These are phyloP conservation scores for Ivindomyrus marchei DNA, from an alignment of 2,113 vertebrate genomes.

Conservation along the genomic window DNA sequence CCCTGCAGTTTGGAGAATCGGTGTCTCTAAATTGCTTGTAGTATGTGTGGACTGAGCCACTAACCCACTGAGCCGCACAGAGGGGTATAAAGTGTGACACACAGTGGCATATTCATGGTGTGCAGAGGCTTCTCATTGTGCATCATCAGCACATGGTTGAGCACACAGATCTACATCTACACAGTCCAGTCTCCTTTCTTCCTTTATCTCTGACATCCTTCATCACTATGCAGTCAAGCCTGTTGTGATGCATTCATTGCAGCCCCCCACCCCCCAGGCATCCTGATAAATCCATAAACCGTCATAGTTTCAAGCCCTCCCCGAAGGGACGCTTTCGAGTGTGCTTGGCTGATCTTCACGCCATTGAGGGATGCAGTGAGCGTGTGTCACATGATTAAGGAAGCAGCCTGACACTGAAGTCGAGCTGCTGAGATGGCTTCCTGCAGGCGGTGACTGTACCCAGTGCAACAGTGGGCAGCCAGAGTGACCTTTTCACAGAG, in stretches of 20 bases:
- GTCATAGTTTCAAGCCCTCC: not conserved
- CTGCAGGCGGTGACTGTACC: not conserved
- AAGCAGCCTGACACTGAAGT: not conserved
- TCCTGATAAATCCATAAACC: not conserved
- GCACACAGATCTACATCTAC: not conserved
- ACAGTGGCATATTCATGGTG: not conserved
- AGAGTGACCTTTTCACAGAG: not conserved
- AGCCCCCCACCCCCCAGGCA: not conserved
- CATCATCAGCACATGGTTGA: not conserved
- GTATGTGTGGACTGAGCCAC: not conserved
- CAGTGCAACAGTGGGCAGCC: not conserved
- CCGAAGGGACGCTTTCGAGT: not conserved
- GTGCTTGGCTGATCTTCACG: not conserved
- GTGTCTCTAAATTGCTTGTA: not conserved
- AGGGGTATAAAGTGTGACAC: not conserved
- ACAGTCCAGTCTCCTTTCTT: not conserved
- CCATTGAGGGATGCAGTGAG: not conserved
- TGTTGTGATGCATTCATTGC: not conserved
- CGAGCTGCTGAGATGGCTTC: not conserved
- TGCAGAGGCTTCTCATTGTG: not conserved
- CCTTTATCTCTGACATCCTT: not conserved
- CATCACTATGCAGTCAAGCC: not conserved
- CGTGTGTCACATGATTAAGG: not conserved
- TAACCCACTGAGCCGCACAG: not conserved
- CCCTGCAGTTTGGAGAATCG: not conserved